These are phyloP conservation scores for Alosa alosa DNA, from an alignment of 2,113 vertebrate species.

Conservation along the genomic window DNA sequence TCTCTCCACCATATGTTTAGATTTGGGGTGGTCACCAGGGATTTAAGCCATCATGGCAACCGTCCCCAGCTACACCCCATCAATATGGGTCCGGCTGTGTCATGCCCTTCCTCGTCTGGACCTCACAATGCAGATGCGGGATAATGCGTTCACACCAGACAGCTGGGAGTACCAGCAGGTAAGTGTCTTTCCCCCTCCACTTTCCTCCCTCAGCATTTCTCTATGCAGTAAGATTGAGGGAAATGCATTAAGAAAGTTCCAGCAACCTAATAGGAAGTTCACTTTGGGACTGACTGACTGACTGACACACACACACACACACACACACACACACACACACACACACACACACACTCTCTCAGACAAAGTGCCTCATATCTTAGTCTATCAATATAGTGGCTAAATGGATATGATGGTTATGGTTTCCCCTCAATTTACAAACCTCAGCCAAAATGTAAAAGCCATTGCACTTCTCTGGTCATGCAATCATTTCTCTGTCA, in stretches of 20 bases:
- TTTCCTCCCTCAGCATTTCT: constrained; percentile 25
- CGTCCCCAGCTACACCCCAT: constrained; percentile 73
- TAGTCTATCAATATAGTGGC: too few relatives aligned
- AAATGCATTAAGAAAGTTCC: not conserved
- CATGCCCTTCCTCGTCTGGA: constrained; percentile 76
- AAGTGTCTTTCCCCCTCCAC: constrained; percentile 18
- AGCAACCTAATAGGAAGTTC: not conserved
- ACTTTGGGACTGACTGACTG: not conserved
- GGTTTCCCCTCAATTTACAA: not conserved
- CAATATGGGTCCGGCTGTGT: constrained; percentile 75
- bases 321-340: too few relatives aligned
- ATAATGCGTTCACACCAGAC: constrained; percentile 72
- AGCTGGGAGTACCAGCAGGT: constrained; percentile 83
- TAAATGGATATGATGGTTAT: too few relatives aligned
- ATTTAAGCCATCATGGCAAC: constrained; percentile 70
- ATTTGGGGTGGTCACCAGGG: constrained; percentile 53
- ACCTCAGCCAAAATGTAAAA: not conserved
- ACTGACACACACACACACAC: not conserved
- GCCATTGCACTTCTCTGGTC: not conserved
- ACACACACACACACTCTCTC: too few relatives aligned
- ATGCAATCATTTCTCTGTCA: not conserved
- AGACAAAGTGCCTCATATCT: too few relatives aligned
- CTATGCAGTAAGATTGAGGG: not conserved
- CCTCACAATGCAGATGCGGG: constrained; percentile 74
- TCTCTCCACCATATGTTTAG: constrained; percentile 43